Base-by-base conservation (phyloP, 2,888 invertebrate genomes). In the Graphium colonna region DNA sequence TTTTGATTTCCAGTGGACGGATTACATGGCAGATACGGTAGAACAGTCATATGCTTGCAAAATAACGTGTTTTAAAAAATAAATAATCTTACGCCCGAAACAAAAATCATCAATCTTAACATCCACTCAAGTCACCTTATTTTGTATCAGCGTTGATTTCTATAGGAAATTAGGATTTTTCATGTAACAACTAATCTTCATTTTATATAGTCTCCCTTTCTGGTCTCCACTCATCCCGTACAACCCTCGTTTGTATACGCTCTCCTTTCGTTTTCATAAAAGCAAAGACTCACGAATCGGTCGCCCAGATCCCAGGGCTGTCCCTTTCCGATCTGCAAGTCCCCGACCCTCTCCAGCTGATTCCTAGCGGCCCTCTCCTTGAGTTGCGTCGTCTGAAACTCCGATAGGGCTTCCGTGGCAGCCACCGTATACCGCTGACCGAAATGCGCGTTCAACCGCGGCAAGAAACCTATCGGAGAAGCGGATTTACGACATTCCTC, bases 341-440 rank as follows among this genome's bases (percentile, higher is more conserved):
- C 91, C 0, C 92, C 91, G 17, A 91, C 90, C 68, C 91, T 85
- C 60, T 91, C 90, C 46, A 94, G 73, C 60, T 92, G 91, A 65
- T 93, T 91, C 26, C 87, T 75, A 1, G 91, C 93, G 8, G 91
- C 91, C 56, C 91, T 85, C 54, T 92, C 90, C 47, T 89, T 86
- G 33, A 92, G 75, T 74, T 93, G 93, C 10, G 92, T 71, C 56
- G 83, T 87, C 70, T 95, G 94, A 67, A 95, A 95, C 69, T 94
- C 92, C 0, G 94, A 93, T 18, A 95, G 73, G 0, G 93, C 95
- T 73, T 95, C 94, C 0, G 93, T 93, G 0, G 95, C 94, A 40
- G 92, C 90, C 5, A 95, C 93, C 1, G 93, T 91, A 75, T 92
- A 95, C 41, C 94, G 91, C 73, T 95, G 94, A 0, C 95, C 95